Evolutionary conservation across 2,113 vertebrate genomes (phyloP), one percentile per base, ranked within the genome.

Genomic region (Callorhinus ursinus): DNA sequence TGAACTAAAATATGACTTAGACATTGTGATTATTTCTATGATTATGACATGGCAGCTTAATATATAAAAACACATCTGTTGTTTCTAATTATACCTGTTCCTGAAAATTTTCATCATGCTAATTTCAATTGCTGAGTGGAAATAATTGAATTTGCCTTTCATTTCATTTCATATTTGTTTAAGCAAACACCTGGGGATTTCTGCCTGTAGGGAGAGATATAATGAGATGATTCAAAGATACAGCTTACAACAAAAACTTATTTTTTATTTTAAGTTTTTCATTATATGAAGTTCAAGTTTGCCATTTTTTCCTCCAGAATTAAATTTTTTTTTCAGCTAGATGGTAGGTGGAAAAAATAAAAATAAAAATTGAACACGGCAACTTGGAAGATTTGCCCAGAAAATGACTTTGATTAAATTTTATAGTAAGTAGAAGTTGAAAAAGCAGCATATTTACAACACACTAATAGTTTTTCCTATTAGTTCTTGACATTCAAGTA

Each of bases 31-130:
- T 95, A 94, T 96, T 98, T 97, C 71, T 96, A 49, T 96, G 95
- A 96, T 98, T 97, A 96, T 51, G 96, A 86, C 71, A 89, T 85
- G 84, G 67, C 81, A 97, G 82, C 65, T 93, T 22, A 71, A 63
- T 95, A 77, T 53, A 88, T 88, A 96, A 96, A 96, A 95, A 81
- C 87, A 92, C 89, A 96, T 98, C 96, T 97, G 93, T 79, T 93
- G 67, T 97, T 95, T 95, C 89, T 97, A 96, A 96, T 97, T 97
- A 97, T 93, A 97, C 63, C 65, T 97, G 15, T 95, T 97, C 51
- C 86, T 86, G 53, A 90, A 72, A 65, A 90, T 92, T 96, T 97
- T 89, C 84, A 72, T 92, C 90, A 90, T 77, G 53, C 21, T 96
- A 98, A 98, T 97, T 98, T 97, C 81, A 94, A 53, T 96, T 94